Evolutionary conservation across 1,140 invertebrate genomes (phyloP), one percentile per base, ranked within the genome.

Genomic region (Zaprionus ghesquierei): DNA sequence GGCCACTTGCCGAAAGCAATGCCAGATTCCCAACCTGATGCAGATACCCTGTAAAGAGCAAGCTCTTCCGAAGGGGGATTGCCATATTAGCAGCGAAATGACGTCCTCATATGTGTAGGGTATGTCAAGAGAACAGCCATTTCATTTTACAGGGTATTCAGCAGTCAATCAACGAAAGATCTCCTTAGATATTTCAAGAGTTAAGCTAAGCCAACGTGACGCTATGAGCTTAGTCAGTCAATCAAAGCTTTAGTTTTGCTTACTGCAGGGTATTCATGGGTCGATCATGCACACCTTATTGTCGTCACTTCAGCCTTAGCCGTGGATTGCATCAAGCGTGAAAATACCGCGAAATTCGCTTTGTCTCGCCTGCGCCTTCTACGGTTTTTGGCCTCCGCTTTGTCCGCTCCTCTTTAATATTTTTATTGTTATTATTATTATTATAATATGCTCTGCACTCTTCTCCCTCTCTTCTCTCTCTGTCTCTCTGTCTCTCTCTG

Each of bases 341-440:
- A 91, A 91, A 91, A 91, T 91, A 91, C 90, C 89, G 85, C 90
- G 90, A 91, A 91, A 87, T 87, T 78, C 79, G 23, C 38, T 65
- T 82, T 82, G 79, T 82, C 61, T 53, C 23, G 46, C 23, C 23
- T 31, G 55, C 22, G 29, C 41, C 20, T 55, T 53, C 33, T 62
- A 12, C 22, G 29, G 61, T 55, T 54, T 46, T 50, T 49, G 35
- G n/a, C 6, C 35, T 20, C 22, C 25, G 5, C 33, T 20, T 38
- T 38, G 13, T 15, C 27, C 41, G 15, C 29, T 49, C 2, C 31
- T 18, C 15, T 25, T 41, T 41, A 38, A 15, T 41, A 41, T 38
- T 41, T 15, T 41, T 41, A 41, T 41, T 41, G 35, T 41, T 41
- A 15, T 41, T 41, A 41, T 41, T 41, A 41, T 41, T 41, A 41